phyloP scores from a whole-genome alignment of 2,113 vertebrate genomes.

The Hyaena hyaena region DNA sequence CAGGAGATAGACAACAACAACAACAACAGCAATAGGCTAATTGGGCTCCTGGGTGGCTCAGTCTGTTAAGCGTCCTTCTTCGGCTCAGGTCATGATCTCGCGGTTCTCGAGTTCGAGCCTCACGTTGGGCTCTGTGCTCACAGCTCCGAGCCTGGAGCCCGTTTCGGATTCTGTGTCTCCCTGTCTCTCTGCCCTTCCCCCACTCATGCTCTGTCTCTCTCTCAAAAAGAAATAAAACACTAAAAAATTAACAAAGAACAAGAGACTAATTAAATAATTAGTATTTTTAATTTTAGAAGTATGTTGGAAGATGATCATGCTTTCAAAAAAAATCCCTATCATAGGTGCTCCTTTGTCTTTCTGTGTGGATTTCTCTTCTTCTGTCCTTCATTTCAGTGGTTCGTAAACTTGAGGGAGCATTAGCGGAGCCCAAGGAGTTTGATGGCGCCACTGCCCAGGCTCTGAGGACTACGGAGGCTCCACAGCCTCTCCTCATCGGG shows the following conservation, averaged over 20 bases:
- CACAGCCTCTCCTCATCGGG: not conserved
- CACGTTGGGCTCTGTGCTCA: too few species aligned
- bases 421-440: not conserved
- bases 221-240: too few species aligned
- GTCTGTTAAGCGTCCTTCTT: too few species aligned
- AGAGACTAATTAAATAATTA: not conserved
- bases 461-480: not conserved
- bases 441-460: too few species aligned
- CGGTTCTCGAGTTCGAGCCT: too few species aligned
- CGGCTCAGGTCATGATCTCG: too few species aligned
- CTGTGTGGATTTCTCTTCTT: not conserved
- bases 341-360: not conserved
- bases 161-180: too few species aligned
- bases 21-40: not conserved
- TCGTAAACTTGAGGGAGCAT: not conserved
- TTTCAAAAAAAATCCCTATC: not conserved
- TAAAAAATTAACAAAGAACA: not conserved
- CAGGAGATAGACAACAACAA: not conserved
- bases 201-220: too few species aligned
- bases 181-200: too few species aligned
- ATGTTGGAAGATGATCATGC: not conserved
- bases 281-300: not conserved
- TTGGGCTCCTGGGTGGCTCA: too few species aligned
- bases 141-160: too few species aligned
- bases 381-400: not conserved